Conservation (phyloP, 2,113 vertebrate genomes). For the Piaya cayana region DNA sequence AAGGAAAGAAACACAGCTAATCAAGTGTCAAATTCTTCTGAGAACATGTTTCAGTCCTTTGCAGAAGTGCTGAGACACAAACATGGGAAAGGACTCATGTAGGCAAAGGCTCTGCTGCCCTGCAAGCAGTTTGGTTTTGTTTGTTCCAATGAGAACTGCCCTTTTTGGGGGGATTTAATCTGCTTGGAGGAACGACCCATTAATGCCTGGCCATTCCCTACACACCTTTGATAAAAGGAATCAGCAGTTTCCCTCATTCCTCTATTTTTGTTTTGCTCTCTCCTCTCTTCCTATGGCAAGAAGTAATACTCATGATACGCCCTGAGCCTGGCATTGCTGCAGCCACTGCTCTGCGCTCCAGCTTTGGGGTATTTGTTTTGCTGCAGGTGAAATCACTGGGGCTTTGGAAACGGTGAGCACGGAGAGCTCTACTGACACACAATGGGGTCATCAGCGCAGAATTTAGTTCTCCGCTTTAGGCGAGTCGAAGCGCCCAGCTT, state of each 20-base stretch:
- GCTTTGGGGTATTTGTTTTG: neutral
- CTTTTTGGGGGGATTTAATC: neutral
- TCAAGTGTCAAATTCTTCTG: neutral
- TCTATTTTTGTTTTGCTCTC: neutral
- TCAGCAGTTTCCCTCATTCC: neutral
- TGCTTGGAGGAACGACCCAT: neutral
- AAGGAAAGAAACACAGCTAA: neutral
- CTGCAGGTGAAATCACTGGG: slow-evolving; percentile 6
- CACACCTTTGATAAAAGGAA: neutral
- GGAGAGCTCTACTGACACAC: slow-evolving; percentile 1
- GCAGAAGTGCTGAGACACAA: neutral
- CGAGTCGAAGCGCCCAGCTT: slow-evolving; percentile 62
- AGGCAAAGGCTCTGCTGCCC: slow-evolving; percentile 28
- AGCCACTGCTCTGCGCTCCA: neutral
- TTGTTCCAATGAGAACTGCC: neutral
- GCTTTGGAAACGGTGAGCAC: slow-evolving; percentile 24
- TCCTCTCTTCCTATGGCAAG: neutral
- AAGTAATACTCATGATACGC: neutral
- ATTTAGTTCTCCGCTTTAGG: slow-evolving; percentile 22
- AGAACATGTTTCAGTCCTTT: neutral
- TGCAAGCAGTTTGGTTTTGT: rapidly evolving
- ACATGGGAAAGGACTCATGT: neutral
- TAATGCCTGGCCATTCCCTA: neutral
- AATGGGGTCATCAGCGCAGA: slow-evolving; percentile 13
- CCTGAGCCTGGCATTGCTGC: neutral